A percentile compares a stretch with the other conserved stretches of the same genome.
These are phyloP conservation scores for Hippopotamyrus pictus DNA, from an alignment of 2,797 vertebrate genomes.

Conservation along the genomic window DNA sequence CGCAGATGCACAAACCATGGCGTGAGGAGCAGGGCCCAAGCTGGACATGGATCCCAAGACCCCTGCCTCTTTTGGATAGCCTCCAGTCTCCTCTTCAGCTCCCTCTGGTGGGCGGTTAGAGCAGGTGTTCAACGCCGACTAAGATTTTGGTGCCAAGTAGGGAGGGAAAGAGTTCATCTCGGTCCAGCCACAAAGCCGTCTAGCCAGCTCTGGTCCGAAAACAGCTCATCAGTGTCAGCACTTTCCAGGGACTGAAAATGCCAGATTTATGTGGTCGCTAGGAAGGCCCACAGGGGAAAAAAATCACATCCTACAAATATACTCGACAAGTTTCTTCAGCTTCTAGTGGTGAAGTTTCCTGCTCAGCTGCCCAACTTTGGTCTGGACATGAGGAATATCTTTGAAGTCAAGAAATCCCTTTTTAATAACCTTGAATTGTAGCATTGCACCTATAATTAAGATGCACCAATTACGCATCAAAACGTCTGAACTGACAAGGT, in stretches of 20 bases:
- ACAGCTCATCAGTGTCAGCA: conserved; percentile 19
- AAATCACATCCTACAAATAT: not conserved
- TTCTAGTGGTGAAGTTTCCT: not conserved
- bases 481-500: not conserved
- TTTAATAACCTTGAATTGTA: not conserved
- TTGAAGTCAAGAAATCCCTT: not conserved
- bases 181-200: not conserved
- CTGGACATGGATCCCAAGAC: not conserved
- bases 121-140: not conserved
- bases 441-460: not conserved
- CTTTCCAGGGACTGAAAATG: conserved; percentile 1
- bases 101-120: not conserved
- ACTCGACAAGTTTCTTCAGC: not conserved
- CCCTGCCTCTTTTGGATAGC: not conserved
- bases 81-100: not conserved
- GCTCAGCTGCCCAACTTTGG: not conserved
- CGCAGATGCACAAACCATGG: not conserved
- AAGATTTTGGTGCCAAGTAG: not conserved
- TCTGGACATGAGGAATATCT: not conserved
- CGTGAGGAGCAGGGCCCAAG: not conserved
- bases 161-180: not conserved
- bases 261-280: not conserved
- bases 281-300: not conserved
- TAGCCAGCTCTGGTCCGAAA: not conserved
- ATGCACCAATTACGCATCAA: not conserved